Evolutionary conservation across 2,113 vertebrate species (phyloP).

Genomic region (Aphyosemion australe): DNA sequence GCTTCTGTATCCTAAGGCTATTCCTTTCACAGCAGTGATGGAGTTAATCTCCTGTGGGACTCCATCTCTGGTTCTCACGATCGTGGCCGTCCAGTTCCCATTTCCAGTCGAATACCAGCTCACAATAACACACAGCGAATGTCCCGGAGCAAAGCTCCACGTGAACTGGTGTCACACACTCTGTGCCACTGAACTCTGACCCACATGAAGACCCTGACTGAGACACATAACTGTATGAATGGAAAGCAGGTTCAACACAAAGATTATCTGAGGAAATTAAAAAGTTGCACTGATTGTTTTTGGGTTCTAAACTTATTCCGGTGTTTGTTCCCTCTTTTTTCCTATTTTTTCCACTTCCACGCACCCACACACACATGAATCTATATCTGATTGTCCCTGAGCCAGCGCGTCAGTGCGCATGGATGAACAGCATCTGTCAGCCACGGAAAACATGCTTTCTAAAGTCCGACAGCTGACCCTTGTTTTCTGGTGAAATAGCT

Average conservation of each 20-base stretch:
- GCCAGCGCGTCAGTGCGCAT: constrained; percentile 50
- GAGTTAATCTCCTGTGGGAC: constrained; percentile 58
- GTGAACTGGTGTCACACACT: neutral
- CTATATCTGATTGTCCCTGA: constrained; percentile 40
- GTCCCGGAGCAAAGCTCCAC: neutral
- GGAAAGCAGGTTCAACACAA: neutral
- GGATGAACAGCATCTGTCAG: constrained; percentile 33
- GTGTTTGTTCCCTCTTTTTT: neutral
- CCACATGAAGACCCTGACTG: neutral
- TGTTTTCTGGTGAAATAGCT: neutral
- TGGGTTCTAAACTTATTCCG: neutral
- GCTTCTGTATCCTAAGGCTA: constrained; percentile 14
- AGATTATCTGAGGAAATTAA: neutral
- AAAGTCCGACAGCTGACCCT: neutral
- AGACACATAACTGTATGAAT: too few relatives aligned
- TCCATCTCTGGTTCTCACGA: constrained; percentile 58
- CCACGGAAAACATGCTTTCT: neutral
- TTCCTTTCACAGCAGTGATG: constrained; percentile 55
- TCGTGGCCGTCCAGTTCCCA: constrained; percentile 13
- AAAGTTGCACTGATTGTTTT: neutral
- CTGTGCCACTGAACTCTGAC: neutral
- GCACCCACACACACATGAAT: constrained; percentile 38
- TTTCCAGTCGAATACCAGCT: neutral
- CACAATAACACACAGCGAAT: constrained; percentile 1
- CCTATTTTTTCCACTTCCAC: neutral